Percentiles rank a stretch among this genome's conserved stretches.
Evolutionary conservation across 2,888 invertebrate genomes (phyloP).

Genomic region (Drosophila vallismaia): DNA sequence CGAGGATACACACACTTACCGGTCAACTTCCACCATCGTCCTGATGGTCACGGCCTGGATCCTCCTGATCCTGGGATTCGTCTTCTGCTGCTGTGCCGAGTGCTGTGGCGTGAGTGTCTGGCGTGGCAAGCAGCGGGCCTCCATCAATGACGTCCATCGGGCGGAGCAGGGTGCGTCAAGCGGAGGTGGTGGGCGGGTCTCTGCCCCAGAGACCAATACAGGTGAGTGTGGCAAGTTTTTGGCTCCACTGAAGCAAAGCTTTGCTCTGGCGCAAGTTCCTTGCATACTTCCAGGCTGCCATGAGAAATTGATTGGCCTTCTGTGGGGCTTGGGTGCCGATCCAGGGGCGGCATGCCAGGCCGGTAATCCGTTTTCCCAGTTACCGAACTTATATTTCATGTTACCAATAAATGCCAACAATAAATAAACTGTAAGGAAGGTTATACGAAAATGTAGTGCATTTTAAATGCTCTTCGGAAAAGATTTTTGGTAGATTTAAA

Average conservation of each 20-base stretch:
- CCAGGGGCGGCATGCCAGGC: conserved; percentile 3
- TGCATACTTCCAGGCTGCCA: conserved; percentile 66
- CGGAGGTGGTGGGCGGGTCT: conserved; percentile 4
- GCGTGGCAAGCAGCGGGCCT: conserved; percentile 63
- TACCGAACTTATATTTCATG: conserved; percentile 46
- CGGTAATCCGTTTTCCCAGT: conserved; percentile 10
- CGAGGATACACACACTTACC: conserved; percentile 63
- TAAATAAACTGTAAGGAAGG: conserved; percentile 14
- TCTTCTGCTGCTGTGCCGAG: conserved; percentile 81
- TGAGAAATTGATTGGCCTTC: conserved; percentile 48
- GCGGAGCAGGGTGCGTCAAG: conserved; percentile 41
- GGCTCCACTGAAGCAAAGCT: conserved; percentile 14
- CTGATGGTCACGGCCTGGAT: conserved; percentile 82
- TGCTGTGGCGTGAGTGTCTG: conserved; percentile 76
- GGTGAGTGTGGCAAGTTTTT: conserved; percentile 55
- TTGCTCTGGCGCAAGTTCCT: conserved; percentile 8
- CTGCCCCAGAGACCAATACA: conserved; percentile 34
- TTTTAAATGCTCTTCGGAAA: conserved; percentile 2
- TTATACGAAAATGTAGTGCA: not conserved
- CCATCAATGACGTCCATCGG: conserved; percentile 38
- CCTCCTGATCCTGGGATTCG: conserved; percentile 78
- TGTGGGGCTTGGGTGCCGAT: conserved; percentile 8
- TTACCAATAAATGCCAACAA: conserved; percentile 50
- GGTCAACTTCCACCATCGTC: conserved; percentile 76
- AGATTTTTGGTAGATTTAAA: no score